phyloP scores from a whole-genome alignment of 2,113 vertebrate species.

The Xiphorhynchus elegans region DNA sequence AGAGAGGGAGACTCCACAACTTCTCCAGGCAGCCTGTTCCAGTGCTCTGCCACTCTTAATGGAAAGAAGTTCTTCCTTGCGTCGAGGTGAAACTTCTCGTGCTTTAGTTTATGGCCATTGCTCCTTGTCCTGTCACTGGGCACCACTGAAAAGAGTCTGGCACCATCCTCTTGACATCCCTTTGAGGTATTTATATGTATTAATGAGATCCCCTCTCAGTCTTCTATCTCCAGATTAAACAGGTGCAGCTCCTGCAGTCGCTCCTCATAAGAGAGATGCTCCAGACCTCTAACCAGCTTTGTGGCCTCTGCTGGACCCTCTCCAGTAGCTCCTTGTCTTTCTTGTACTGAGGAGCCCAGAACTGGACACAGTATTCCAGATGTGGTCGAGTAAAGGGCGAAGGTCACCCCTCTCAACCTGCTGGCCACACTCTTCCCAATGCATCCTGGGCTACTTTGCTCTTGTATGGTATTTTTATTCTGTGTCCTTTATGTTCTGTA shows the following conservation, averaged over 20 bases:
- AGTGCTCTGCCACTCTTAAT: not conserved
- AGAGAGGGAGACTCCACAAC: not conserved
- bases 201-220: not conserved
- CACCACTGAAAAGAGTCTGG: not conserved
- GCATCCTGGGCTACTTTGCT: not conserved
- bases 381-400: not conserved
- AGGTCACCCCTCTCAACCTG: not conserved
- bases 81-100: not conserved
- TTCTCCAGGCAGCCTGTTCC: not conserved
- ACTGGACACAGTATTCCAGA: not conserved
- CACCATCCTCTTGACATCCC: not conserved
- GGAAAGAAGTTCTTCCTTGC: not conserved
- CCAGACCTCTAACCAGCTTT: not conserved
- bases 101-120: not conserved
- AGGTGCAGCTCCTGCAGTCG: not conserved
- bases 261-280: not conserved
- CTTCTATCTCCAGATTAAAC: not conserved
- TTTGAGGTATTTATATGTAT: not conserved
- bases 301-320: not conserved
- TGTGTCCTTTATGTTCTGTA: not conserved
- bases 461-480: not conserved
- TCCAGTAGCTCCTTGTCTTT: not conserved
- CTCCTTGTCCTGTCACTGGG: not conserved
- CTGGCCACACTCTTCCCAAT: fast-evolving
- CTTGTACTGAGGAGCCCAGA: not conserved